Base-by-base conservation (phyloP, 2,113 vertebrate species). In the Pachypanchax playfairii region DNA sequence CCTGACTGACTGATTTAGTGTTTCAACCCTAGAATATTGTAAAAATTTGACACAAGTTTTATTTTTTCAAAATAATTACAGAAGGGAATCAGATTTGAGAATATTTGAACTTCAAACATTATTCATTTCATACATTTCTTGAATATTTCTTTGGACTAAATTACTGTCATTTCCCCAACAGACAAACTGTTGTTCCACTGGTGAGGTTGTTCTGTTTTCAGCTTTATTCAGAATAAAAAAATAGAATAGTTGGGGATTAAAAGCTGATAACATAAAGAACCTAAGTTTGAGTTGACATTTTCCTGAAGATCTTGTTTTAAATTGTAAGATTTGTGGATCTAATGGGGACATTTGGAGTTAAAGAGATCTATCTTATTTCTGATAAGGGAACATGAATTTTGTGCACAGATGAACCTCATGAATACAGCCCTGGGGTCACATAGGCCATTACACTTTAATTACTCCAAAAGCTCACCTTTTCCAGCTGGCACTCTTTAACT, bases 401-500 rank as follows among this genome's bases (percentile, higher is more conserved):
- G 65, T 66, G 70, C 87, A 77, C 67, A 87, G 69, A 54, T 76
- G 65, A 73, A 69, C 21, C 26, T 70, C 31, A 18, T 68, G 70
- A 67, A 80, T 67, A 54, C 42, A 46, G 56, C 72, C 80, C 75
- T 55, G 50, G 13, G 72, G 83, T 90, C 77, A 80, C 59, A 70
- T n/a, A 71, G 47, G 64, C 62, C 47, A 68, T 80, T 82, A 73
- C 65, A 41, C 50, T 78, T 85, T 77, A 82, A 84, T 85, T 82
- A 77, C 61, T 75, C 43, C 31, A 46, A 82, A 85, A 42, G 41
- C 79, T 87, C 85, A 92, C 91, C 90, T 92, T 90, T 77, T 91
- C 87, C 87, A 90, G 83, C 72, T 89, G 90, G 80, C 90, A 91
- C 63, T 76, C 87, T 82, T 85, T 90, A 41, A 67, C 60, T 35